Conservation (phyloP, 2,888 invertebrate species). For the Folsomia manolachei region DNA sequence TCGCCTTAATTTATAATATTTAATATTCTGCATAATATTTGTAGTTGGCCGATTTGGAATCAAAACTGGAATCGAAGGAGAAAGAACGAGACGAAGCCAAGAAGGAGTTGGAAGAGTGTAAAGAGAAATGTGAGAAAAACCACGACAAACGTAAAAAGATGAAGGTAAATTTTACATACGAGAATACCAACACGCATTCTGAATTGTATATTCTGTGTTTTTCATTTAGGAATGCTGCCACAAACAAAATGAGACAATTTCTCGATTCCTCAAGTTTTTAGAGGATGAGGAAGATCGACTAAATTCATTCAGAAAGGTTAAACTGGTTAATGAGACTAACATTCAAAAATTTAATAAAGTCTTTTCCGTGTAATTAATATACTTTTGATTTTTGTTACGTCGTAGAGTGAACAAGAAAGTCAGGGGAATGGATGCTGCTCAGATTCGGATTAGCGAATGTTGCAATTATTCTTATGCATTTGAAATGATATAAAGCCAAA, state of each 20-base stretch:
- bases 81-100: neutral
- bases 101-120: neutral
- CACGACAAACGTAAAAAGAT: neutral
- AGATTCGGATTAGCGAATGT: neutral
- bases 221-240: constrained; percentile 2
- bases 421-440: neutral
- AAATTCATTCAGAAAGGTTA: neutral
- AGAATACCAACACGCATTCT: too few species aligned
- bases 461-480: too few species aligned
- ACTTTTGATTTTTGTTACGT: neutral
- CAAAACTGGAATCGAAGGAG: neutral
- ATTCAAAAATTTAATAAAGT: constrained; percentile 1
- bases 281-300: neutral
- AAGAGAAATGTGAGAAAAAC: neutral
- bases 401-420: neutral
- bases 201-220: neutral
- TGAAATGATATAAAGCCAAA: too few species aligned
- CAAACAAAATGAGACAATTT: neutral
- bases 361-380: too few species aligned
- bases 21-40: too few species aligned
- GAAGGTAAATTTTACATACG: neutral
- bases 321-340: neutral
- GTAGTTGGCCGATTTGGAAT: neutral
- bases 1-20: too few species aligned
- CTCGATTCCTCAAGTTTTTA: neutral